These are phyloP conservation scores for Lasioglossum lativentre DNA, from an alignment of 2,888 invertebrate species.

Conservation along the genomic window DNA sequence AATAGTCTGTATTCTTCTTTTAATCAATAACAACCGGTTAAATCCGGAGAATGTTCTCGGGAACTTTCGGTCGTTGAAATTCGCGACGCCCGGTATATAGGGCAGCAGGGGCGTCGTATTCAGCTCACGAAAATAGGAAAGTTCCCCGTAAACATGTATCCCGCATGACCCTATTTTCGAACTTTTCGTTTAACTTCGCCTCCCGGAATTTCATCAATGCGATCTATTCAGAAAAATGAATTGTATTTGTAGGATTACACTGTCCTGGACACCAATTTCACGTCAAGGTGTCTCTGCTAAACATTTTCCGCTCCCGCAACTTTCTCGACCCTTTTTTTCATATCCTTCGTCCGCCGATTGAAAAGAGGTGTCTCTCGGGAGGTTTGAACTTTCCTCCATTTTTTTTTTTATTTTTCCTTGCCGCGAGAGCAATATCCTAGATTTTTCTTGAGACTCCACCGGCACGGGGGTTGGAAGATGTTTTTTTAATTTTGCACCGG, in stretches of 20 bases:
- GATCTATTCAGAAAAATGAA: not conserved
- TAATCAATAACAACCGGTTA: not conserved
- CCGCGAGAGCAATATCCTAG: not conserved
- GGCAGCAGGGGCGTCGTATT: not conserved
- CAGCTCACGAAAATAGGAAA: conserved; percentile 7
- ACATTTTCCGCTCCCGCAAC: not conserved
- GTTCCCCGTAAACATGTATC: not conserved
- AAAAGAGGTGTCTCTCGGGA: not conserved
- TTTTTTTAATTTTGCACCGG: not conserved
- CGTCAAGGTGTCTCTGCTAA: not conserved
- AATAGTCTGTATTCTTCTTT: no score
- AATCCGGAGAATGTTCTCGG: not conserved
- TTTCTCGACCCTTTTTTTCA: not conserved
- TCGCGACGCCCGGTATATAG: not conserved
- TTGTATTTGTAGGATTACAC: not conserved
- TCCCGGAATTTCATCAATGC: not conserved
- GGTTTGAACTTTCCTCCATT: not conserved
- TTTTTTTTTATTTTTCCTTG: not conserved
- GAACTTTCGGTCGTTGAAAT: not conserved
- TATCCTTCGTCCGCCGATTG: not conserved
- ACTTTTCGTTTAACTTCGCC: not conserved
- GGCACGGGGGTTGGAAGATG: not conserved
- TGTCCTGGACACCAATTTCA: not conserved
- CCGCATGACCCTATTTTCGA: not conserved
- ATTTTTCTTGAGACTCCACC: not conserved